Percentiles rank a stretch among this genome's conserved stretches.
These are phyloP conservation scores for Sphaerodactylus townsendi DNA, from an alignment of 2,113 vertebrate species.

Conservation along the genomic window DNA sequence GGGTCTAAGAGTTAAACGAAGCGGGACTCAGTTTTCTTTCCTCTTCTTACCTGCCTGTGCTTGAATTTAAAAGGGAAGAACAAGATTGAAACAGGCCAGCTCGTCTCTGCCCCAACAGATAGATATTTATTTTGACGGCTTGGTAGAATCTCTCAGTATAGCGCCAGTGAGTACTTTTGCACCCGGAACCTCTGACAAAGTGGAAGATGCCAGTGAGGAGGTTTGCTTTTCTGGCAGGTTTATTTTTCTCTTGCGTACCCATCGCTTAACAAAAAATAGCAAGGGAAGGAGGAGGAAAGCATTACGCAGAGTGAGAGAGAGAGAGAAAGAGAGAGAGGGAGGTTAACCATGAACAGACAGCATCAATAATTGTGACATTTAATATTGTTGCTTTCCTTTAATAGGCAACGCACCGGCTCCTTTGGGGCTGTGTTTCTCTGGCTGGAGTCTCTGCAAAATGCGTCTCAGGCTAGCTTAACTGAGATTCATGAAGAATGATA, in stretches of 20 bases:
- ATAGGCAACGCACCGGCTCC: conserved; percentile 1
- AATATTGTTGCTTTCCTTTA: conserved; percentile 34
- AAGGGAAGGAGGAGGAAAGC: not conserved
- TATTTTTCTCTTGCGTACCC: conserved; percentile 23
- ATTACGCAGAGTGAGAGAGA: not conserved
- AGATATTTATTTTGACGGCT: conserved; percentile 30
- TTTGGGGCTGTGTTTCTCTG: conserved; percentile 21
- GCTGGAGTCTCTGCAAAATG: conserved; percentile 1
- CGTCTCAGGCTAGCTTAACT: not conserved
- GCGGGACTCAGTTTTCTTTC: too few species aligned
- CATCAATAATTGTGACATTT: conserved; percentile 45
- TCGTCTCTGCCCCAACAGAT: not conserved
- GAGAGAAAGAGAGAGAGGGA: not conserved
- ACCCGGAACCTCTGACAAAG: conserved; percentile 42
- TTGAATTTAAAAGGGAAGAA: not conserved
- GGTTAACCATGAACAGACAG: conserved; percentile 40
- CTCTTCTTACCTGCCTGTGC: not conserved
- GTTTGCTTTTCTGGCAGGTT: conserved; percentile 4
- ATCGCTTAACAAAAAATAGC: conserved; percentile 31
- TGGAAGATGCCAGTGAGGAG: conserved; percentile 25
- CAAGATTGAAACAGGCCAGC: not conserved
- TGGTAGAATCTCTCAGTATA: accelerated
- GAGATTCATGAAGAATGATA: not conserved
- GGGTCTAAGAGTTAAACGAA: too few species aligned
- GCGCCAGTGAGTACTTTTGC: accelerated